Evolutionary conservation across 2,113 vertebrate genomes (phyloP), one percentile per base, ranked within the genome.

Genomic region (Bos taurus): DNA sequence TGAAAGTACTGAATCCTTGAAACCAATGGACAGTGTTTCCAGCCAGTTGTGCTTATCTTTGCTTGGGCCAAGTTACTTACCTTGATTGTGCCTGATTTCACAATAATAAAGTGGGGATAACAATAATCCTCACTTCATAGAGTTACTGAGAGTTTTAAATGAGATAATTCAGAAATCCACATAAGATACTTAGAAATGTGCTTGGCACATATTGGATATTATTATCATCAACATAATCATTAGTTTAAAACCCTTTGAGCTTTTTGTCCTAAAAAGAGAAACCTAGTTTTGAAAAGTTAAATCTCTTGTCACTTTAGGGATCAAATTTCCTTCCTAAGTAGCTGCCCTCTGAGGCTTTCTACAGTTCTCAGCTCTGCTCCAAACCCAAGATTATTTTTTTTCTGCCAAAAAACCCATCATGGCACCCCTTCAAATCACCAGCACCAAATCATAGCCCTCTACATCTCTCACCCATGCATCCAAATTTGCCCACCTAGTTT

Each of bases 191-290:
- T 56, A 86, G 17, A 86, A 80, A 62, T 33, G 12, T 95, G 19
- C 11, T 89, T 86, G 56, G 11, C 3, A 89, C 19, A 43, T 82
- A 48, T 9, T 97, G 92, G 30, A 48, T 84, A 59, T 89, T 60
- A 74, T 84, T 78, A 89, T 89, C 67, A 95, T 95, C 36, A 88
- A 50, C 46, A 95, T 33, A 74, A 96, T 81, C 88, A 95, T 95
- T 93, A 87, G 30, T 85, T 95, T 48, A 96, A 91, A 83, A 95
- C 89, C 57, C 78, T 97, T 95, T 82, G 84, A 96, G 56, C 10
- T 92, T 93, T 94, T 95, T 23, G 36, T 83, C 87, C 84, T 97
- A 97, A 95, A 97, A 95, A 87, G 80, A 90, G 92, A 97, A 91
- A 90, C 14, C 28, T 85, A 81, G 14, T 90, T 95, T 91, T 93